These are phyloP conservation scores for Zeugodacus cucurbitae DNA, from an alignment of 1,140 invertebrate species.

Conservation along the genomic window DNA sequence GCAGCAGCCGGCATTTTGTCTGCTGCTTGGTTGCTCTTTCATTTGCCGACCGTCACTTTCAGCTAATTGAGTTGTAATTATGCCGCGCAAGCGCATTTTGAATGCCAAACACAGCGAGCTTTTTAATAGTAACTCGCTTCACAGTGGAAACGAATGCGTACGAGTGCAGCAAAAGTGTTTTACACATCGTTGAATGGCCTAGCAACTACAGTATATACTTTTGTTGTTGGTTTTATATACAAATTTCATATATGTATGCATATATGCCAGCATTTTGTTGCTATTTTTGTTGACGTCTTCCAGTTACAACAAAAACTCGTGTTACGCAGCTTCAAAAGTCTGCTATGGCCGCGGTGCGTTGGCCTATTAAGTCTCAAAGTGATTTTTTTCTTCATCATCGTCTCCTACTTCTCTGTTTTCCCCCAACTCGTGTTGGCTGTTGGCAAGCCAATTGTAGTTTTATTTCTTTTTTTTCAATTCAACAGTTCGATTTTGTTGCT, in stretches of 20 bases:
- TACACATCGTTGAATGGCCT: no score
- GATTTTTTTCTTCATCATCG: no score
- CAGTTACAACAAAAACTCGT: background rate
- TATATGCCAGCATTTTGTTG: background rate
- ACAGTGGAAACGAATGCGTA: background rate
- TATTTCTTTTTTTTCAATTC: background rate
- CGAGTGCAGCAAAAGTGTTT: background rate
- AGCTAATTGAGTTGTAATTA: slow-evolving; percentile 41
- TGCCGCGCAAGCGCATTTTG: slow-evolving; percentile 6
- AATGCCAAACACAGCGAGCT: background rate
- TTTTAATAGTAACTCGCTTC: background rate
- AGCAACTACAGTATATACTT: no score
- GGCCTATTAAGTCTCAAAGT: background rate
- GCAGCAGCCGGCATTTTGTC: slow-evolving; percentile 6
- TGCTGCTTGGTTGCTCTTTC: background rate
- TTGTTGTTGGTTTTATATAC: background rate
- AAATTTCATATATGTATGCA: background rate
- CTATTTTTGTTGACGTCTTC: background rate
- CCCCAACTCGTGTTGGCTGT: background rate
- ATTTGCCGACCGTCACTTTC: background rate
- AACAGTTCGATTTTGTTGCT: background rate
- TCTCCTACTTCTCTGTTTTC: background rate
- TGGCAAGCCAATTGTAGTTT: background rate
- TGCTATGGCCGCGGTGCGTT: background rate
- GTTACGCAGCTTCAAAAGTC: background rate